Base-by-base conservation (phyloP, 2,113 vertebrate species). In the Petroica traversi region DNA sequence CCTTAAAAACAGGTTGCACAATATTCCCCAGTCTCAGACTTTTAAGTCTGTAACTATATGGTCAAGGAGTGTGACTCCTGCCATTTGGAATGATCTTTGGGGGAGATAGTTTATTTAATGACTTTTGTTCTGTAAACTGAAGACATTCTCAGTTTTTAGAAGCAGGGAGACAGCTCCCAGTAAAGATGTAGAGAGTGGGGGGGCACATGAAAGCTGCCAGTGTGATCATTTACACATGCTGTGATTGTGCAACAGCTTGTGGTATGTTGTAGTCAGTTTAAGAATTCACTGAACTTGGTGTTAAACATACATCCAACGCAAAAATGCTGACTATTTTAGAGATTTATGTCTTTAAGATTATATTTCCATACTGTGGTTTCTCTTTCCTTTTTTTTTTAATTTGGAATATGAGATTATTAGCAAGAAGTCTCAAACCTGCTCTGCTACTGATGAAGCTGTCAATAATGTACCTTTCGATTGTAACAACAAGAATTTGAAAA, bases 1-100 rank as follows among this genome's bases (percentile, higher is more conserved):
- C 43, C 94, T 89, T 74, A 66, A 93, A 92, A 96, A 78, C 80
- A 87, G 71, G 79, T 94, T 94, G 85, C 87, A 89, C 75, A 94
- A 94, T 94, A 57, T 83, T 85, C 45, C 34, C 18, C 12, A 45
- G 46, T 76, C 62, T 93, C 67, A 62, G 63, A 68, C 63, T 93
- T 68, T 41, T 11, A 54, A 58, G 43, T 88, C 82, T 88, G 85
- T 71, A 83, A 59, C 88, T 93, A 14, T 23, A 88, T 24, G 36
- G 79, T 85, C 92, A 63, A 85, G 79, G 61, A 92, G 36, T 8
- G 20, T 96, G 96, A 96, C 72, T 95, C 72, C 52, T 89, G 8
- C 82, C 41, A 75, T 71, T 92, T 71, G 92, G 92, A 95, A 92
- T 95, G 85, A 61, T 90, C 63, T 61, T 90, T 49, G 55, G 92